These are phyloP conservation scores for Ischnus inquisitorius DNA, from an alignment of 2,888 invertebrate genomes.

Conservation along the genomic window DNA sequence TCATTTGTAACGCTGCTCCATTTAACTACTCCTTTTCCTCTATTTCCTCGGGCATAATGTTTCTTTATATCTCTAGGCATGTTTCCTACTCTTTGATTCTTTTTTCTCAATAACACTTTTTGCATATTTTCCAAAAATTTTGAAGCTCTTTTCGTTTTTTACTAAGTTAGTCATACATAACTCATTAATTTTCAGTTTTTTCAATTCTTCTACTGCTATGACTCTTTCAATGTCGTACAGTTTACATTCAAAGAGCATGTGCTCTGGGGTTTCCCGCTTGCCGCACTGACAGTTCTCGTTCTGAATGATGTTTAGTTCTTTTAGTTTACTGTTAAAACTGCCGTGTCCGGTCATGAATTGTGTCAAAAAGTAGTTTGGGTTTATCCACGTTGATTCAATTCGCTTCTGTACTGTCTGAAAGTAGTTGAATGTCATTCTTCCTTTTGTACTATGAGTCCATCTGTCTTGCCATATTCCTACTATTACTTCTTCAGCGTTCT, in stretches of 20 bases:
- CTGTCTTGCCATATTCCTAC: not conserved
- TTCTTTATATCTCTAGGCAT: too few relatives aligned
- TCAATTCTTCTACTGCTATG: too few relatives aligned
- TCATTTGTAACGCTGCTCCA: too few relatives aligned
- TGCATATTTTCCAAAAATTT: too few relatives aligned
- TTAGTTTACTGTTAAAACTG: not conserved
- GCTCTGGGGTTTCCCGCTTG: not conserved
- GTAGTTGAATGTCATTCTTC: not conserved
- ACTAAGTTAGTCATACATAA: too few relatives aligned
- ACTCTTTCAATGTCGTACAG: not conserved
- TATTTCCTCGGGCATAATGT: too few relatives aligned
- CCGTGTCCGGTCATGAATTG: constrained; percentile 11
- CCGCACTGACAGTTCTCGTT: not conserved
- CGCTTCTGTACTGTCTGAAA: not conserved
- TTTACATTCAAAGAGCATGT: not conserved
- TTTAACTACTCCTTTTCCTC: too few relatives aligned
- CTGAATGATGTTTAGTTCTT: not conserved
- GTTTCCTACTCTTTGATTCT: too few relatives aligned
- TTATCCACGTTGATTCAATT: not conserved
- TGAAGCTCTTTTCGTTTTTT: too few relatives aligned
- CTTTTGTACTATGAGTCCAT: not conserved
- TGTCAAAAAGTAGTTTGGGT: not conserved
- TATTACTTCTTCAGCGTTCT: not conserved
- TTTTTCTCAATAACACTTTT: too few relatives aligned
- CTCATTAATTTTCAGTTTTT: too few relatives aligned